Conservation (phyloP, 2,888 invertebrate genomes). For the Polyommatus icarus region DNA sequence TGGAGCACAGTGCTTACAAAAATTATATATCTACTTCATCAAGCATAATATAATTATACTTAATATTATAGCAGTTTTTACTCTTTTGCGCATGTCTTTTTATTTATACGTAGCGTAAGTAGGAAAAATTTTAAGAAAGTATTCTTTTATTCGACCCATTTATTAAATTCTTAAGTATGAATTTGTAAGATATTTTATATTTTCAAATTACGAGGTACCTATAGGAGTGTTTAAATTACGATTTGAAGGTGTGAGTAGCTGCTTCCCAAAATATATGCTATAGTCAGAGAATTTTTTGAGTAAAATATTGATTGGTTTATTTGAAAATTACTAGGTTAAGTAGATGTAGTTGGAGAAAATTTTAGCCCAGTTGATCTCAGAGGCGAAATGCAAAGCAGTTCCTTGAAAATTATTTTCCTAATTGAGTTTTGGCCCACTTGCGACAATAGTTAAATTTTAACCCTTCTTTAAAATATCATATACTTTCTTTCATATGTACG, state of each 20-base stretch:
- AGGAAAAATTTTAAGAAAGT: background rate
- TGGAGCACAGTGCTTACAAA: too few species aligned
- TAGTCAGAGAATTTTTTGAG: background rate
- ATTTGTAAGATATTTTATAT: background rate
- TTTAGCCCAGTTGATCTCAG: constrained; percentile 29
- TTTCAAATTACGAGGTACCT: background rate
- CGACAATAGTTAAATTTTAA: background rate
- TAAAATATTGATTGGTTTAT: background rate
- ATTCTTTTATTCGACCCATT: background rate
- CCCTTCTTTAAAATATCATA: background rate
- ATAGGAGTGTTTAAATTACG: background rate
- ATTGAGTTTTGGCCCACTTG: background rate
- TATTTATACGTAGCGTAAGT: background rate
- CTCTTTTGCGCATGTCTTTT: background rate
- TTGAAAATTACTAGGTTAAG: constrained; percentile 15
- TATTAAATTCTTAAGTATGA: background rate
- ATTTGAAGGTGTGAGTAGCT: background rate
- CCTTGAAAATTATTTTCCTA: background rate
- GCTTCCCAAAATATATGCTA: background rate
- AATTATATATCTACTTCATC: too few species aligned
- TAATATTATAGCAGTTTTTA: background rate
- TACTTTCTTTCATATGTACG: too few species aligned
- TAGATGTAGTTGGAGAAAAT: constrained; percentile 8
- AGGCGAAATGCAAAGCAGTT: background rate
- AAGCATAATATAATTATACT: too few species aligned